Percentiles rank a stretch among this genome's conserved stretches.
phyloP scores from a whole-genome alignment of 2,888 invertebrate genomes.

The Acleris emargana region DNA sequence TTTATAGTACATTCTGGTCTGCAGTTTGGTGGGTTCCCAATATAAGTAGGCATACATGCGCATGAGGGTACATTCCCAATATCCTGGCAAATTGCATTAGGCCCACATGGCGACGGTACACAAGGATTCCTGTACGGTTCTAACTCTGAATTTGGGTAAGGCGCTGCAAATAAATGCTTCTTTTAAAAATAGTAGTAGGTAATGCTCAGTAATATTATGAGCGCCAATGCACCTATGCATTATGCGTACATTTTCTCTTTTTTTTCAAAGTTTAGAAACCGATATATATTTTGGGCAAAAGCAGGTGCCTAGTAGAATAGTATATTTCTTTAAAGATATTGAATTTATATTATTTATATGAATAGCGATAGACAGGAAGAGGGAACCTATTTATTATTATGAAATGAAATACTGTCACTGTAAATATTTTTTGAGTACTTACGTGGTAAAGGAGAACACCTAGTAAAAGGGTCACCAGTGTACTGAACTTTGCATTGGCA shows the following conservation, averaged over 20 bases:
- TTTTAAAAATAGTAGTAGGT: neutral
- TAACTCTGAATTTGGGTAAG: slow-evolving; percentile 70
- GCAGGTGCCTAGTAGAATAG: too few relatives aligned
- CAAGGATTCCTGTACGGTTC: slow-evolving; percentile 82
- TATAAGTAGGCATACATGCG: slow-evolving; percentile 84
- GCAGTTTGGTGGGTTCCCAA: slow-evolving; percentile 86
- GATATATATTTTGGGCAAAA: too few relatives aligned
- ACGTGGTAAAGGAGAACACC: slow-evolving; percentile 83
- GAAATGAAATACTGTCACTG: neutral
- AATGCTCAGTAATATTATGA: too few relatives aligned
- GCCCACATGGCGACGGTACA: slow-evolving; percentile 87
- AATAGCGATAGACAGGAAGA: too few relatives aligned
- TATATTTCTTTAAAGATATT: too few relatives aligned
- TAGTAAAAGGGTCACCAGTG: slow-evolving; percentile 87
- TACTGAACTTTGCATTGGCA: slow-evolving; percentile 87
- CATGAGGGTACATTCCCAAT: slow-evolving; percentile 85
- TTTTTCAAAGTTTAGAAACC: too few relatives aligned
- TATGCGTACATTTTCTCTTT: too few relatives aligned
- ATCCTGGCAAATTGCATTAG: slow-evolving; percentile 87
- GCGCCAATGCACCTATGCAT: too few relatives aligned
- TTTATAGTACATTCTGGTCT: slow-evolving; percentile 89
- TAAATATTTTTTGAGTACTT: slow-evolving; percentile 50
- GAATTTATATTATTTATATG: too few relatives aligned
- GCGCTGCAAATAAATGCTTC: slow-evolving; percentile 58
- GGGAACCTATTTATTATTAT: neutral